Conservation (phyloP, 2,797 vertebrate species). For the Menidia menidia region DNA sequence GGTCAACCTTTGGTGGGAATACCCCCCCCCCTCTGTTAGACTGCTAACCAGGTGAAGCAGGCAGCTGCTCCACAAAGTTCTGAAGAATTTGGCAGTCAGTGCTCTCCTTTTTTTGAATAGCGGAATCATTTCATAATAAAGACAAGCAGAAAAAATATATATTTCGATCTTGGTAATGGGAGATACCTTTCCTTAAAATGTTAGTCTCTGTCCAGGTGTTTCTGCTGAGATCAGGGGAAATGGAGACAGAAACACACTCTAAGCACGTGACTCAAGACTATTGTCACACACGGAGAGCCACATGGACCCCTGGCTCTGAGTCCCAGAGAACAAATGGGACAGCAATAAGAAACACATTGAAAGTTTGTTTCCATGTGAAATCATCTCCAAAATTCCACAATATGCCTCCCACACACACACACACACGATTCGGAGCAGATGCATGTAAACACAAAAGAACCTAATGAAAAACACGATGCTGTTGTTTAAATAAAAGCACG, state of each 20-base stretch:
- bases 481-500: conserved; percentile 46
- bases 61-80: background rate
- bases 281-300: conserved; percentile 50
- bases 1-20: background rate
- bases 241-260: conserved; percentile 11
- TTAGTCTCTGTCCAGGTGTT: background rate
- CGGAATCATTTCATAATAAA: background rate
- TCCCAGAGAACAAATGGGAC: conserved; percentile 57
- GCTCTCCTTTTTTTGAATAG: too few species aligned
- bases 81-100: too few species aligned
- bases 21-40: background rate
- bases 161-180: too few species aligned
- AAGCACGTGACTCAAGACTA: conserved; percentile 25
- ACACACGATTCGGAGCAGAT: conserved; percentile 27
- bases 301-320: conserved; percentile 65
- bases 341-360: conserved; percentile 73
- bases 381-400: conserved; percentile 61
- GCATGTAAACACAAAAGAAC: conserved; percentile 59
- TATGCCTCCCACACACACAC: conserved; percentile 23
- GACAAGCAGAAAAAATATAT: background rate
- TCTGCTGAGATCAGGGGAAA: too few species aligned
- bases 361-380: conserved; percentile 65
- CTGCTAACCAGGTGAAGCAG: background rate
- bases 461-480: conserved; percentile 51
- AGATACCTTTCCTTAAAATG: too few species aligned